Base-by-base conservation (phyloP, 2,888 invertebrate species). In the Ophraella communa region DNA sequence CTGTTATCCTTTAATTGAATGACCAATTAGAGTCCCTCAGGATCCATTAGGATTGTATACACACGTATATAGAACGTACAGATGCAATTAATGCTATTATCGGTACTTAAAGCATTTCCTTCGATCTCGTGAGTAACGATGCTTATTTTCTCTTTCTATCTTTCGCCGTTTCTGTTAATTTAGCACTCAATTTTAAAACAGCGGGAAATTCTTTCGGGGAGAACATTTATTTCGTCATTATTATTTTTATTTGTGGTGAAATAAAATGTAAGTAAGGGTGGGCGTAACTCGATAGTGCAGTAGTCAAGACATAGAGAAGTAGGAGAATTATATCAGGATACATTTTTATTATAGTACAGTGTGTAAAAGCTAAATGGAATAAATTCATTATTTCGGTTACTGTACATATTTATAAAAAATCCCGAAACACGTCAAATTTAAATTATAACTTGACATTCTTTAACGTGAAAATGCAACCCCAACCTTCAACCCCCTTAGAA, bases 1-100 rank as follows among this genome's bases (percentile, higher is more conserved):
- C 75, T 75, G 74, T 71, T 70, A 65, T 68, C 72, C 70, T 69
- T 74, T 76, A 77, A 77, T 77, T 77, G 77, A 76, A 76, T 72
- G 74, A 71, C 73, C 77, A 77, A 77, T 77, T 76, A 77, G 72
- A 64, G 73, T 73, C 73, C 75, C 75, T 73, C 69, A 61, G 66
- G 64, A 66, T 74, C 75, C 74, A 77, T 77, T 76, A 77, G 72
- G 64, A 69, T 67, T 68, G 62, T 61, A 69, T 59, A 66, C 61
- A n/a, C n/a, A 60, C 60, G 71, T 27, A 51, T 27, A n/a, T n/a
- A 21, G 67, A 24, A 7, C 24, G 24, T 24, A 68, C 68, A 70
- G 68, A 69, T 73, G 68, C 72, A 76, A 76, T 76, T 76, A 76
- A 75, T 73, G 73, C 70, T 66, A 71, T 73, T 73, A 71, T 69